phyloP scores from a whole-genome alignment of 1,140 invertebrate species.

The Scylla paramamosain region DNA sequence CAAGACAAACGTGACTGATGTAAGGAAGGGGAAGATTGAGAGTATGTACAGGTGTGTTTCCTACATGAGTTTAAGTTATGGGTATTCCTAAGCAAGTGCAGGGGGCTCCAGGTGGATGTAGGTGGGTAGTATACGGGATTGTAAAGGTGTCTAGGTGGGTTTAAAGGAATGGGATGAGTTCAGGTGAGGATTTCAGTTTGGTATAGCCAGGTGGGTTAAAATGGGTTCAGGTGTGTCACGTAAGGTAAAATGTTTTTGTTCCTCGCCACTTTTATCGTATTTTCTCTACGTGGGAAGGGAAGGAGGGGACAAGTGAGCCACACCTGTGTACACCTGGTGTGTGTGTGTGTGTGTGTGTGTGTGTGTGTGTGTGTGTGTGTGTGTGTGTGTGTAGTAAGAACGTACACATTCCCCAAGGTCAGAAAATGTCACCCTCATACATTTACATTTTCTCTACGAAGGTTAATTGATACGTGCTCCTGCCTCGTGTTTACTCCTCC shows the following conservation, averaged over 20 bases:
- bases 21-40: no score
- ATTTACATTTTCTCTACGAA: not conserved
- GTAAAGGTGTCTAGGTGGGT: no score
- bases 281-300: not conserved
- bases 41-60: no score
- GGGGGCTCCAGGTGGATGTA: no score
- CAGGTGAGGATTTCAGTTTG: not conserved
- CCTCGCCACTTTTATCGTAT: not conserved
- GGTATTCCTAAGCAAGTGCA: no score
- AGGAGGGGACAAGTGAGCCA: not conserved
- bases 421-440: not conserved
- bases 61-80: no score
- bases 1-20: no score
- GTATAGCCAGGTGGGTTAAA: not conserved
- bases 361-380: constrained; percentile 20
- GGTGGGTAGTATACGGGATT: no score
- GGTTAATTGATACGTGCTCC: no score
- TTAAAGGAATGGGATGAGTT: no score
- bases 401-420: not conserved
- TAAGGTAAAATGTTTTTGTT: not conserved
- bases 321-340: not conserved
- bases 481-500: no score
- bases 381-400: not conserved
- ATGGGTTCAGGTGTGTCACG: not conserved
- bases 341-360: not conserved